A percentile compares a stretch with the other conserved stretches of the same genome.
Conservation (phyloP, 2,888 invertebrate species). For the Drosophila buzzatii region DNA sequence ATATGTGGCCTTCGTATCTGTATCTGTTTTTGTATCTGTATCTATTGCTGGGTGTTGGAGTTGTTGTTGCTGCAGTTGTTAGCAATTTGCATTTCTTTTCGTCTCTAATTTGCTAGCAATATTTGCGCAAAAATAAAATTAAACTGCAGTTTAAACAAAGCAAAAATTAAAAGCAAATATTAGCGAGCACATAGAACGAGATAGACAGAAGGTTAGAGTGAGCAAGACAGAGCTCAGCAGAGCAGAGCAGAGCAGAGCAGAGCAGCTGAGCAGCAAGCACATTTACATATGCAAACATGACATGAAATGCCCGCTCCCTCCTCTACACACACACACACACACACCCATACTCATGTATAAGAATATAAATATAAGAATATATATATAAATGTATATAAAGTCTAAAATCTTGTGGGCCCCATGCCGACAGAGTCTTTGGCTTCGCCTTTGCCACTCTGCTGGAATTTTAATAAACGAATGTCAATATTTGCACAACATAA, state of each 20-base stretch:
- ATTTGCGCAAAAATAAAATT: conserved; percentile 83
- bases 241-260: not conserved
- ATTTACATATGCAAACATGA: conserved; percentile 81
- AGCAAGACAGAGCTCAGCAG: not conserved
- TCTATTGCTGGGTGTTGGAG: conserved; percentile 4
- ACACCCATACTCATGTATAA: not conserved
- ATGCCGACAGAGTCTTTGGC: conserved; percentile 59
- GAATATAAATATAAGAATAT: not conserved
- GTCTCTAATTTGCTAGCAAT: conserved; percentile 74
- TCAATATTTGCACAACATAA: conserved; percentile 83
- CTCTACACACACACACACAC: not conserved
- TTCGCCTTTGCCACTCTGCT: conserved; percentile 74
- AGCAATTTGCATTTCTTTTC: conserved; percentile 63
- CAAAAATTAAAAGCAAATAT: conserved; percentile 83
- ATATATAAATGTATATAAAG: not conserved
- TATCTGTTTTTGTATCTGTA: conserved; percentile 15
- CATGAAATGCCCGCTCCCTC: conserved; percentile 52
- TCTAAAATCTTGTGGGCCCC: conserved; percentile 56
- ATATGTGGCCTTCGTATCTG: not conserved
- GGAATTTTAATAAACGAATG: conserved; percentile 83
- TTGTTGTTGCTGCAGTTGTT: conserved; percentile 24
- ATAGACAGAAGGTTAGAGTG: conserved; percentile 8
- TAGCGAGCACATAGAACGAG: conserved; percentile 59
- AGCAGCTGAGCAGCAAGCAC: conserved; percentile 31
- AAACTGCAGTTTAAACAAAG: conserved; percentile 83